Conservation (phyloP, 2,888 invertebrate genomes). For the Reticulitermes lucifugus region DNA sequence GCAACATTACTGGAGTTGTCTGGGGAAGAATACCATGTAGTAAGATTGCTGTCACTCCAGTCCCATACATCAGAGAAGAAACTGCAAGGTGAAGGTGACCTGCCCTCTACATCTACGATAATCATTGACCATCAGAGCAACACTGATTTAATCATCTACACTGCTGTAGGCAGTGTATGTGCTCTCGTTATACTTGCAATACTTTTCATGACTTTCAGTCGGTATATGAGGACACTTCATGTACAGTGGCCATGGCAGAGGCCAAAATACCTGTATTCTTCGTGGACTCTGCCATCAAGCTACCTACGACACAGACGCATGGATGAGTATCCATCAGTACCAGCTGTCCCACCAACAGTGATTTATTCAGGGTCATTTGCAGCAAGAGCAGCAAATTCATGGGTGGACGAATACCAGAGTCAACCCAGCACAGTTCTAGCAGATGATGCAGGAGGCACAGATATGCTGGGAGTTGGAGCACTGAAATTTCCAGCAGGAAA, state of each 20-base stretch:
- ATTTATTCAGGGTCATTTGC: constrained; percentile 59
- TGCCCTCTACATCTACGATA: neutral
- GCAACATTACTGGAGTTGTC: constrained; percentile 59
- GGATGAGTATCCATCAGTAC: constrained; percentile 38
- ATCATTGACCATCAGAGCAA: constrained; percentile 19
- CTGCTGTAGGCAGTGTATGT: neutral
- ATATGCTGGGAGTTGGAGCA: constrained; percentile 43
- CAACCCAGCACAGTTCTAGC: constrained; percentile 41
- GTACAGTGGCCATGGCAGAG: constrained; percentile 52
- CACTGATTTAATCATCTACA: constrained; percentile 18
- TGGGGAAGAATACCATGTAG: constrained; percentile 59
- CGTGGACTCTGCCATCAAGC: constrained; percentile 36
- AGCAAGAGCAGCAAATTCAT: constrained; percentile 50
- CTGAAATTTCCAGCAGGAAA: constrained; percentile 33
- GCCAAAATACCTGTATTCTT: constrained; percentile 47
- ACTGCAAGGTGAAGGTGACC: constrained; percentile 20
- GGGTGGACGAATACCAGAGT: constrained; percentile 54
- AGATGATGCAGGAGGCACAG: constrained; percentile 33
- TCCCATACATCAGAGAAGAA: constrained; percentile 7
- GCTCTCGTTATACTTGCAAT: constrained; percentile 57
- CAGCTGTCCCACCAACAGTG: constrained; percentile 55
- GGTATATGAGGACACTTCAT: constrained; percentile 54
- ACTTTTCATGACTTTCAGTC: constrained; percentile 56
- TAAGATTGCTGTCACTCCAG: constrained; percentile 51
- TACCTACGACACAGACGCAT: constrained; percentile 33